Percentiles rank a stretch among this genome's conserved stretches.
Evolutionary conservation across 35 echinoderm and acorn worm genomes (phyloP).

Genomic region (Amphiura filiformis): DNA sequence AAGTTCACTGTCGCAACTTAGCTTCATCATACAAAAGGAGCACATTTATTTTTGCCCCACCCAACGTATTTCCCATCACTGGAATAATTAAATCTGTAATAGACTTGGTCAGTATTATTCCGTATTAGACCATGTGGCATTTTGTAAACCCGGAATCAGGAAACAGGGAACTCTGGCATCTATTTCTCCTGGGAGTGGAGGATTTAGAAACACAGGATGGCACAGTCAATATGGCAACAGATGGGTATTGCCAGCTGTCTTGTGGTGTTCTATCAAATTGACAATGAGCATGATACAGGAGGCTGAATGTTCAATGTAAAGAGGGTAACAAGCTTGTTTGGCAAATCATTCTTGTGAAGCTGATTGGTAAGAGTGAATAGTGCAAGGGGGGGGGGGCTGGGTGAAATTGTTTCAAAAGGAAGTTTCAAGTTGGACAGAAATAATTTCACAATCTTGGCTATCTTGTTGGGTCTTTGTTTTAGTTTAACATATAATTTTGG

Average conservation of each 20-base stretch:
- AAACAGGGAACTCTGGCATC: neutral
- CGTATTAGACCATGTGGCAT: neutral
- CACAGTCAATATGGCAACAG: conserved; percentile 11
- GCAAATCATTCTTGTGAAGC: too few species aligned
- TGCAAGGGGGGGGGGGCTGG: too few species aligned
- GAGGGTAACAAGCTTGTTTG: neutral
- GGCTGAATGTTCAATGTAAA: neutral
- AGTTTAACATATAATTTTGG: too few species aligned
- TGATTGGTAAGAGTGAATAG: too few species aligned
- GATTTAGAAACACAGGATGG: conserved; percentile 1
- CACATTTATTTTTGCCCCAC: too few species aligned
- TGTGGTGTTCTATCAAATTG: neutral
- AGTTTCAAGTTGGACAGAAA: too few species aligned
- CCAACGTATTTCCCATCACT: neutral
- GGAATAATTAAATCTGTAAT: neutral
- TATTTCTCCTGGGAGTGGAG: neutral
- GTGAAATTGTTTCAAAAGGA: too few species aligned
- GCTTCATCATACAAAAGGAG: neutral
- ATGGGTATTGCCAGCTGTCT: conserved; percentile 8
- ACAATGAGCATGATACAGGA: neutral
- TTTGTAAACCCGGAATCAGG: neutral
- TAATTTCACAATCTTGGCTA: too few species aligned
- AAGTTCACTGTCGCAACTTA: neutral
- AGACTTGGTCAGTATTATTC: neutral
- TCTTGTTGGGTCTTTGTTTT: too few species aligned